phyloP scores from a whole-genome alignment of 2,888 invertebrate genomes.

The Sphaerophoria rueppellii region DNA sequence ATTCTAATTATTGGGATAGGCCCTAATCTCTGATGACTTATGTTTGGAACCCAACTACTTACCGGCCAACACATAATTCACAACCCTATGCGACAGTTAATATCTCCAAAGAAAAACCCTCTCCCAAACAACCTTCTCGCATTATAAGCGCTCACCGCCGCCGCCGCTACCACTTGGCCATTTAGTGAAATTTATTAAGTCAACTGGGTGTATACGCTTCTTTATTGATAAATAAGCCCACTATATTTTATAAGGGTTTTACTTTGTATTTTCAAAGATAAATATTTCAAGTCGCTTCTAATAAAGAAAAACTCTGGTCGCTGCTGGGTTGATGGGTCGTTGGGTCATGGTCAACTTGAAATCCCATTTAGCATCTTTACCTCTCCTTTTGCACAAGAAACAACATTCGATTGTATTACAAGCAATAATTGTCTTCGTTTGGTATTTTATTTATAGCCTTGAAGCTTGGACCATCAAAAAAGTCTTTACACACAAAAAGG shows the following conservation, averaged over 20 bases:
- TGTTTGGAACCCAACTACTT: constrained; percentile 21
- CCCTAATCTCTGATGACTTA: constrained; percentile 15
- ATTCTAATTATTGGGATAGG: constrained; percentile 6
- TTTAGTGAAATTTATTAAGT: constrained; percentile 28
- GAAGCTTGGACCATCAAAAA: not conserved
- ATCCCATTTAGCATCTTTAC: not conserved
- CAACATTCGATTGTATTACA: constrained; percentile 10
- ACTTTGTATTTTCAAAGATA: constrained; percentile 21
- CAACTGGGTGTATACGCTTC: constrained; percentile 2
- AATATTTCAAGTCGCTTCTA: constrained; percentile 16
- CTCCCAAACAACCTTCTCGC: constrained; percentile 5
- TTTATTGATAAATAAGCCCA: constrained; percentile 31
- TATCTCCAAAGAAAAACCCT: not conserved
- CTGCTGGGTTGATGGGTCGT: no score
- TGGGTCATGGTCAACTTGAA: constrained; percentile 32
- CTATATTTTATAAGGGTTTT: constrained; percentile 27
- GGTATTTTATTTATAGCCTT: constrained; percentile 30
- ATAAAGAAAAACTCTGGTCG: constrained; percentile 8
- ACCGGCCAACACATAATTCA: constrained; percentile 14
- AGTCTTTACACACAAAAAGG: not conserved
- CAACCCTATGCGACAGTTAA: constrained; percentile 15
- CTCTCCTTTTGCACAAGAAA: constrained; percentile 18
- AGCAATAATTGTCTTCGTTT: constrained; percentile 25
- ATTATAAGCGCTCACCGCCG: not conserved
- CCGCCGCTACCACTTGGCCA: not conserved